Conservation (phyloP, 1,140 invertebrate species). For the Aphaenogaster floridana region DNA sequence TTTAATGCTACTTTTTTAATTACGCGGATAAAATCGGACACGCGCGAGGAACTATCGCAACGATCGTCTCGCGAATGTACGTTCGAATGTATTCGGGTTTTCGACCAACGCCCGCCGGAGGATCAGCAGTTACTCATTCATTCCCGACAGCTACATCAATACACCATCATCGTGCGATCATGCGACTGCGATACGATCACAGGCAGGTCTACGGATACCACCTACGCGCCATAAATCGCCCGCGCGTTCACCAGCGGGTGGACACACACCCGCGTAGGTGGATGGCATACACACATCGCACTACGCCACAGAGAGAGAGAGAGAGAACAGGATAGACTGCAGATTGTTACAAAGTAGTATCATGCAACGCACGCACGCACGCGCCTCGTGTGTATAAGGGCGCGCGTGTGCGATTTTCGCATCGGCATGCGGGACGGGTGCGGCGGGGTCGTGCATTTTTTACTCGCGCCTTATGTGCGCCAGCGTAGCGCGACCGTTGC, state of each 20-base stretch:
- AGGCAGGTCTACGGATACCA: constrained; percentile 46
- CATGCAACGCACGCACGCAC: constrained; percentile 69
- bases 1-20: not conserved
- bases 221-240: constrained; percentile 39
- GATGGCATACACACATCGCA: not conserved
- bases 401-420: constrained; percentile 64
- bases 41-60: not conserved
- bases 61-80: not conserved
- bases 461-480: constrained; percentile 48
- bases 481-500: not conserved
- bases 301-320: constrained; percentile 40
- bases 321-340: constrained; percentile 41
- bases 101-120: constrained; percentile 19
- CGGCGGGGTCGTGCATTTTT: constrained; percentile 67
- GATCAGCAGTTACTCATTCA: constrained; percentile 50
- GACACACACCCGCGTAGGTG: not conserved
- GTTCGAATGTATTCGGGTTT: not conserved
- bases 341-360: constrained; percentile 33
- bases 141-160: constrained; percentile 59
- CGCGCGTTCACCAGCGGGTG: constrained; percentile 35
- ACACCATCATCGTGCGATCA: constrained; percentile 61
- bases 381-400: not conserved
- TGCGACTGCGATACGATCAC: constrained; percentile 55
- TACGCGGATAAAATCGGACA: not conserved
- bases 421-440: constrained; percentile 66